Percentiles rank a stretch among this genome's conserved stretches.
phyloP scores from a whole-genome alignment of 2,797 vertebrate species.

The Nyctalus aviator region DNA sequence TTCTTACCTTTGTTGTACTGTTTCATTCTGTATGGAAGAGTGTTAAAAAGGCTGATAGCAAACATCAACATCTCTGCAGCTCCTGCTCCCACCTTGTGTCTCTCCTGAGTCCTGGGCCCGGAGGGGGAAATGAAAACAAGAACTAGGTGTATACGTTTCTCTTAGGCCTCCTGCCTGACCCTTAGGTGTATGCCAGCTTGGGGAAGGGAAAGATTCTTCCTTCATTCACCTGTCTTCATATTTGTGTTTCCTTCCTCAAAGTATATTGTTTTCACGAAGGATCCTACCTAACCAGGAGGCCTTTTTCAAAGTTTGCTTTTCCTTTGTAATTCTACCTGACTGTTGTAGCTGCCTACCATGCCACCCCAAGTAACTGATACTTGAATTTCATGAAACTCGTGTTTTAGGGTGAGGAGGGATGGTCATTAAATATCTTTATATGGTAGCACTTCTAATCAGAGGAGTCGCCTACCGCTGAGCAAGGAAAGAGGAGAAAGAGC shows the following conservation, averaged over 20 bases:
- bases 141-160: constrained; percentile 50
- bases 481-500: background rate
- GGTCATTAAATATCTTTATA: constrained; percentile 16
- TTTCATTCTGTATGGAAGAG: background rate
- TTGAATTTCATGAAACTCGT: constrained; percentile 31
- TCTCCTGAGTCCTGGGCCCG: constrained; percentile 57
- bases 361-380: background rate
- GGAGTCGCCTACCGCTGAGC: background rate
- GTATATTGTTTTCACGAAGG: constrained; percentile 19
- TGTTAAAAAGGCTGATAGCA: background rate
- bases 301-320: constrained; percentile 27
- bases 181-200: constrained; percentile 29
- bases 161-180: background rate
- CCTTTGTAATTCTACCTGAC: background rate
- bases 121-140: constrained; percentile 58
- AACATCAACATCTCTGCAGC: constrained; percentile 8
- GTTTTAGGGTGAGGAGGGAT: background rate
- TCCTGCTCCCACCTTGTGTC: background rate
- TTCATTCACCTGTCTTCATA: constrained; percentile 35
- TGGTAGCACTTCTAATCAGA: constrained; percentile 22
- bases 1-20: background rate
- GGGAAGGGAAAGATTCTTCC: background rate
- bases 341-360: background rate
- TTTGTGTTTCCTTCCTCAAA: constrained; percentile 53
- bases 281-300: background rate